Conservation (phyloP, 2,888 invertebrate species). For the Plagiodera versicolora region DNA sequence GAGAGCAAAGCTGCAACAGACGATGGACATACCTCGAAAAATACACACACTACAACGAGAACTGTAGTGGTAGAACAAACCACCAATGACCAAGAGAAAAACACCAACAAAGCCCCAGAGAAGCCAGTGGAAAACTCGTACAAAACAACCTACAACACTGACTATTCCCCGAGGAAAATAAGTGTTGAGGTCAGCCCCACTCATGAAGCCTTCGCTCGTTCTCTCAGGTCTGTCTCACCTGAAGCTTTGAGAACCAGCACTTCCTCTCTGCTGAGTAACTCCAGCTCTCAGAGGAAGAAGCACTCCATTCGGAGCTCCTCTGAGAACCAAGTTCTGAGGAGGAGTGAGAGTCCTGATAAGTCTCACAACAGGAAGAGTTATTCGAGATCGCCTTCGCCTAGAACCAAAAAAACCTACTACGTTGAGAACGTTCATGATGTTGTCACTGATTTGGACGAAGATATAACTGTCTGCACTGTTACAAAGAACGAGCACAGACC, state of each 20-base stretch:
- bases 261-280: conserved; percentile 60
- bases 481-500: conserved; percentile 35
- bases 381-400: conserved; percentile 21
- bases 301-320: conserved; percentile 41
- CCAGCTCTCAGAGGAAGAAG: conserved; percentile 49
- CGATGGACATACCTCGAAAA: neutral
- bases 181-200: conserved; percentile 70
- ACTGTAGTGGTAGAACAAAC: neutral
- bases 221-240: conserved; percentile 68
- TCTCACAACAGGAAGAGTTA: conserved; percentile 24
- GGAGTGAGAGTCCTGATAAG: conserved; percentile 41
- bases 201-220: conserved; percentile 76
- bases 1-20: neutral
- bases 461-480: conserved; percentile 29
- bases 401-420: conserved; percentile 42
- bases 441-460: conserved; percentile 49
- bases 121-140: conserved; percentile 57
- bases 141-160: conserved; percentile 64
- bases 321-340: conserved; percentile 39
- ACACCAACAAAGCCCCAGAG: conserved; percentile 31
- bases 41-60: neutral
- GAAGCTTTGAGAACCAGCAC: conserved; percentile 58
- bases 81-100: too few species aligned
- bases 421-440: conserved; percentile 41
- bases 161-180: conserved; percentile 60